Conservation (phyloP, 1,140 invertebrate species). For the Aphis craccivora region DNA sequence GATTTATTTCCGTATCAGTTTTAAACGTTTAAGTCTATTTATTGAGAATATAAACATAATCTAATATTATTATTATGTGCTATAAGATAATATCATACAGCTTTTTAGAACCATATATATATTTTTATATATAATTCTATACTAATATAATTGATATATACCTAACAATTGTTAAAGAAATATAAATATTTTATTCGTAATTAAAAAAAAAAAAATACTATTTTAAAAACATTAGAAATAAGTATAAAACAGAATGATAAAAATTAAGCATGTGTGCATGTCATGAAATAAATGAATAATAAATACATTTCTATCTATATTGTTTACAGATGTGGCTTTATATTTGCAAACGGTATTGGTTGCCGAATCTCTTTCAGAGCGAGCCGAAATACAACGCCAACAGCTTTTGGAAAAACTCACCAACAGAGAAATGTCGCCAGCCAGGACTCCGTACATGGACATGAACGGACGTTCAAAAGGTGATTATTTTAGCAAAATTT, state of each 20-base stretch:
- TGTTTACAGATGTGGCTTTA: slow-evolving; percentile 27
- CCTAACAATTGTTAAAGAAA: no score
- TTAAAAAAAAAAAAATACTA: neutral
- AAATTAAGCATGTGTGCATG: neutral
- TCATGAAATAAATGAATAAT: neutral
- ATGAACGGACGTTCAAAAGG: slow-evolving; percentile 48
- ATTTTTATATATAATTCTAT: no score
- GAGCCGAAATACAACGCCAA: slow-evolving; percentile 40
- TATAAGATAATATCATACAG: no score
- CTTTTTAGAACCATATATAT: no score
- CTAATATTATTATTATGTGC: no score
- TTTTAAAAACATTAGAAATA: neutral
- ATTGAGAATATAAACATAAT: no score
- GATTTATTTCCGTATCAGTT: no score
- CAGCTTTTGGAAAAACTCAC: slow-evolving; percentile 34
- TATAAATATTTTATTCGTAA: neutral
- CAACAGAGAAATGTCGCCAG: slow-evolving; percentile 16
- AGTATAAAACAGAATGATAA: neutral
- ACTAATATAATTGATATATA: no score
- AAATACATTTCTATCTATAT: neutral
- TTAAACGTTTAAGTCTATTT: no score
- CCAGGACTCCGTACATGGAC: slow-evolving; percentile 26
- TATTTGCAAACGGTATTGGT: slow-evolving; percentile 49
- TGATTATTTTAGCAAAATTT: neutral
- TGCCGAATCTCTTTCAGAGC: slow-evolving; percentile 26